A percentile compares a stretch with the other conserved stretches of the same genome.
Evolutionary conservation across 2,888 invertebrate species (phyloP).

Genomic region (Lycaena phlaeas): DNA sequence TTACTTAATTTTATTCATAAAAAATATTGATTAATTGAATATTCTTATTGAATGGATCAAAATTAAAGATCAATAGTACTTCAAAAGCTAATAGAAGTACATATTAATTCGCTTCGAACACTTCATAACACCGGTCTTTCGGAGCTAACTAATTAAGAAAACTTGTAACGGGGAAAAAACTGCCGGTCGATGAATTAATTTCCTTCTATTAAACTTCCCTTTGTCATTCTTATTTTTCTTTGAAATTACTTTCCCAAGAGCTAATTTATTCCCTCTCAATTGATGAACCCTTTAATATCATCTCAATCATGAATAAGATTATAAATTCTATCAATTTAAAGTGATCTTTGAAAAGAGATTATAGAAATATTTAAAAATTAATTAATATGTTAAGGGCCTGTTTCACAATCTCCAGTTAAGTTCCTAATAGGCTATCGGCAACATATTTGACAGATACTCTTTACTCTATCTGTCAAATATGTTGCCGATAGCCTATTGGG

Average conservation of each 20-base stretch:
- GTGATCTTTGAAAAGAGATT: too few species aligned
- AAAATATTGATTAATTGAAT: too few species aligned
- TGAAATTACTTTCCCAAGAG: background rate
- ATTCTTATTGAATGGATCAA: too few species aligned
- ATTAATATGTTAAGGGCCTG: too few species aligned
- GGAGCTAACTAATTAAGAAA: conserved; percentile 30
- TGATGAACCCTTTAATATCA: background rate
- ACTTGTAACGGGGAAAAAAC: conserved; percentile 24
- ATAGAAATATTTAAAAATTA: too few species aligned
- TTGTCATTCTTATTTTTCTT: conserved; percentile 12
- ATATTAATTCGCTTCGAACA: conserved; percentile 15
- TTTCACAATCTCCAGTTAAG: too few species aligned
- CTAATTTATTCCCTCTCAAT: background rate
- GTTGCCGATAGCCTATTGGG: too few species aligned
- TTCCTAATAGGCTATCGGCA: too few species aligned
- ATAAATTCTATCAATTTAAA: too few species aligned
- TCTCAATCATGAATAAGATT: background rate
- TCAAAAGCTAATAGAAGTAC: background rate
- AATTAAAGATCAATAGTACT: background rate
- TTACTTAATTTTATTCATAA: too few species aligned
- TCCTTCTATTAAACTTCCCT: conserved; percentile 13
- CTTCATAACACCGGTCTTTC: conserved; percentile 18
- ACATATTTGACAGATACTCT: too few species aligned
- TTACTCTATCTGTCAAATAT: too few species aligned
- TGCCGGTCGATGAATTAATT: conserved; percentile 48